Evolutionary conservation across 2,113 vertebrate species (phyloP).

Genomic region (Catagonus wagneri): DNA sequence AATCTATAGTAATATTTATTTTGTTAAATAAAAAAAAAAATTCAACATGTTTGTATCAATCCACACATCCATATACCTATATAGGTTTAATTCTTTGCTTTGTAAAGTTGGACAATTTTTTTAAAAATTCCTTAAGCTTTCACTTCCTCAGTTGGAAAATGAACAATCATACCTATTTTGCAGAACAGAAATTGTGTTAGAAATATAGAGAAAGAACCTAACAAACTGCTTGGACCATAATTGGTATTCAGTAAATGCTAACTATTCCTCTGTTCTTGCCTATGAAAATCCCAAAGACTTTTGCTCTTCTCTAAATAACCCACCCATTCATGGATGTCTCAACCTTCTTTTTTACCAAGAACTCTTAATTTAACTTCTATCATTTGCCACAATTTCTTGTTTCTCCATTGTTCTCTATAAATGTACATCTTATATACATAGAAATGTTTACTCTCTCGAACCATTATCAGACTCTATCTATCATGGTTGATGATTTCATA

Average conservation of each 20-base stretch:
- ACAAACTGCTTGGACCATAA: not conserved
- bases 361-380: not conserved
- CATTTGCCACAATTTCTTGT: not conserved
- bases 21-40: not conserved
- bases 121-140: not conserved
- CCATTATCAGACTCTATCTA: not conserved
- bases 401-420: not conserved
- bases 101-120: not conserved
- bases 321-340: not conserved
- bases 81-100: not conserved
- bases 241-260: not conserved
- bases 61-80: not conserved
- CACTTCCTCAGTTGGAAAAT: not conserved
- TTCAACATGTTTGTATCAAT: not conserved
- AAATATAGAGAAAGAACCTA: not conserved
- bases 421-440: not conserved
- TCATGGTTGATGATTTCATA: not conserved
- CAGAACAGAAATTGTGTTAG: not conserved
- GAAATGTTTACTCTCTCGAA: not conserved
- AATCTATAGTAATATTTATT: not conserved
- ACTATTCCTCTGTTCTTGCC: not conserved
- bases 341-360: not conserved
- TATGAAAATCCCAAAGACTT: not conserved
- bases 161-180: not conserved
- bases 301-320: not conserved